Evolutionary conservation across 2,113 vertebrate genomes (phyloP).

Genomic region (Pimephales promelas): DNA sequence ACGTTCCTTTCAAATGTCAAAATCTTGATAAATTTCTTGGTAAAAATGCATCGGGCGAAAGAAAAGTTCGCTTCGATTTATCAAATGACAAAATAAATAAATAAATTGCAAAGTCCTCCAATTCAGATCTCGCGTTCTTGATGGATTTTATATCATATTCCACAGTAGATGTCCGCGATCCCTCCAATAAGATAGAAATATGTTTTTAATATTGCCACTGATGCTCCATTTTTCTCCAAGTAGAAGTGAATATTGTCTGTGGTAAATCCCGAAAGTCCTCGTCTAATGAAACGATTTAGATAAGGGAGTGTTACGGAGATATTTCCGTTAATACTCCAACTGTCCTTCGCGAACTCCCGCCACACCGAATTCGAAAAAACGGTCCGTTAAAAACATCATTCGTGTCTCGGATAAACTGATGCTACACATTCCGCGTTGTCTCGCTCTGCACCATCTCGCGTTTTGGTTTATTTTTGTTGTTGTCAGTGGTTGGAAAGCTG

Average conservation of each 20-base stretch:
- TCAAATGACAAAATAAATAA: background rate
- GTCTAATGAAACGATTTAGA: background rate
- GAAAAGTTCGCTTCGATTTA: conserved; percentile 15
- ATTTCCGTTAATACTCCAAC: conserved; percentile 60
- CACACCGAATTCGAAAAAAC: background rate
- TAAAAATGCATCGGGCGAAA: conserved; percentile 2
- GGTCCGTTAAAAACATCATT: conserved; percentile 32
- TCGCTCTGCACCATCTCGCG: conserved; percentile 45
- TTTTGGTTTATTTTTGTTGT: conserved; percentile 59
- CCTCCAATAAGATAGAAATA: conserved; percentile 49
- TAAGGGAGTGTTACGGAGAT: conserved; percentile 25
- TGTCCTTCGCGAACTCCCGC: conserved; percentile 42
- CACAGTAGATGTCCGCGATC: conserved; percentile 37
- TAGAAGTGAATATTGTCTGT: conserved; percentile 43
- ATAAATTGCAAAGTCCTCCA: conserved; percentile 1
- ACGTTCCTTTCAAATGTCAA: conserved; percentile 51
- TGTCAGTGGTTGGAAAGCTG: conserved; percentile 66
- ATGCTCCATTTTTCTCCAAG: conserved; percentile 58
- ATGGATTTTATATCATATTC: conserved; percentile 49
- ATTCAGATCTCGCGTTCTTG: conserved; percentile 35
- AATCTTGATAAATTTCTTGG: conserved; percentile 6
- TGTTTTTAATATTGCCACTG: conserved; percentile 57
- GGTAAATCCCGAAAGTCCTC: conserved; percentile 57
- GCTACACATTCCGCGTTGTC: conserved; percentile 29
- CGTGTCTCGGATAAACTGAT: conserved; percentile 26